Conservation (phyloP, 2,797 vertebrate genomes). For the Falco cherrug region DNA sequence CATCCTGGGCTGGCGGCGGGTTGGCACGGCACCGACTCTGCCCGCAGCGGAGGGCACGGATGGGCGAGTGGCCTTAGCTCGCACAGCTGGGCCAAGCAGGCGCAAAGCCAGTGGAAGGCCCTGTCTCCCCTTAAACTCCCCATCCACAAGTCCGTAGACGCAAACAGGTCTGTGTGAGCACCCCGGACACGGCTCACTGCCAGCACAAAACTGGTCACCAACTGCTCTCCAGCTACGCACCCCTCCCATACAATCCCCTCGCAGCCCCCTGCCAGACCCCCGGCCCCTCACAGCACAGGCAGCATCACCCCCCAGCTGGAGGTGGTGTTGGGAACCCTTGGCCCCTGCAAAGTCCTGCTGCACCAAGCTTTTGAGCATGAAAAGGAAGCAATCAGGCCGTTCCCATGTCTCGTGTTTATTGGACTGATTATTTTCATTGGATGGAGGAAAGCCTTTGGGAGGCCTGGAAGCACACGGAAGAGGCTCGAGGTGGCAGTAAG, state of each 20-base stretch:
- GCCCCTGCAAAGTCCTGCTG: neutral
- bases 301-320: fast-evolving
- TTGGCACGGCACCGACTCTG: neutral
- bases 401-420: neutral
- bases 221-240: neutral
- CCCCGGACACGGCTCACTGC: fast-evolving
- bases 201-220: neutral
- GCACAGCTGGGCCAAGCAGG: neutral
- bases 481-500: neutral
- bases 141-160: neutral
- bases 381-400: constrained; percentile 16
- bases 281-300: fast-evolving
- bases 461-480: neutral
- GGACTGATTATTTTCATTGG: neutral
- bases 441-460: constrained; percentile 1
- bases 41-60: fast-evolving
- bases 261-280: neutral
- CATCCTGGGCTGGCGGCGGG: fast-evolving
- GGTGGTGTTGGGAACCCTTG: fast-evolving
- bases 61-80: fast-evolving
- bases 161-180: neutral
- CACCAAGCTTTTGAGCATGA: neutral
- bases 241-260: fast-evolving
- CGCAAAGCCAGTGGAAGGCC: neutral
- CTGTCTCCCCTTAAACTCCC: neutral